Evolutionary conservation across 1,140 invertebrate genomes (phyloP).

Genomic region (Ips typographus): DNA sequence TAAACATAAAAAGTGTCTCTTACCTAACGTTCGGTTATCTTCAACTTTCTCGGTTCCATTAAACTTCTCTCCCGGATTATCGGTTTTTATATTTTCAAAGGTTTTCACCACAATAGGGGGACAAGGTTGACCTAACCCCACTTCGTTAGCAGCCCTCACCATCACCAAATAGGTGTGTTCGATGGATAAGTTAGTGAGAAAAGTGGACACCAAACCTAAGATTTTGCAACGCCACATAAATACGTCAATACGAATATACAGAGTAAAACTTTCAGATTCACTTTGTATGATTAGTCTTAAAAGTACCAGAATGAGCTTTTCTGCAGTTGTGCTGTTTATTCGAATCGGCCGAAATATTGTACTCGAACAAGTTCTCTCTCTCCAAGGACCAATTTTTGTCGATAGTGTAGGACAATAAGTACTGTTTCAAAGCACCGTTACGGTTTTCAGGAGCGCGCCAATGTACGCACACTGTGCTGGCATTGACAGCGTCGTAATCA

Average conservation of each 20-base stretch:
- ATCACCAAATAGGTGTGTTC: constrained; percentile 58
- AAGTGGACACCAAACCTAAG: constrained; percentile 38
- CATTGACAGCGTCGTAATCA: constrained; percentile 41
- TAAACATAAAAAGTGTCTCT: constrained; percentile 1
- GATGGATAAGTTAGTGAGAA: constrained; percentile 53
- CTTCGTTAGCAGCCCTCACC: constrained; percentile 57
- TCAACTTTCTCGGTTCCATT: constrained; percentile 39
- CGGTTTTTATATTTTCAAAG: constrained; percentile 10
- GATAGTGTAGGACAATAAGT: constrained; percentile 43
- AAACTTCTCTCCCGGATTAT: constrained; percentile 11
- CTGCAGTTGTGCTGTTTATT: constrained; percentile 33
- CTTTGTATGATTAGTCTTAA: no score
- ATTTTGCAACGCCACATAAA: neutral
- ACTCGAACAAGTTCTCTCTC: constrained; percentile 38
- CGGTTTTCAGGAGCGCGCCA: constrained; percentile 41
- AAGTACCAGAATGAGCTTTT: neutral
- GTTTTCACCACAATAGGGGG: constrained; percentile 52
- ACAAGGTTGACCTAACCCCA: constrained; percentile 56
- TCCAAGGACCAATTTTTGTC: constrained; percentile 39
- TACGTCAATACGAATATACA: neutral
- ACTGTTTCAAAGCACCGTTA: constrained; percentile 40
- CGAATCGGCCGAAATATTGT: constrained; percentile 27
- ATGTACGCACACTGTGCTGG: constrained; percentile 40
- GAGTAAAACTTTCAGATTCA: no score
- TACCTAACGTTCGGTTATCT: constrained; percentile 53